phyloP scores from a whole-genome alignment of 2,113 vertebrate genomes.

The Ptyas mucosa region DNA sequence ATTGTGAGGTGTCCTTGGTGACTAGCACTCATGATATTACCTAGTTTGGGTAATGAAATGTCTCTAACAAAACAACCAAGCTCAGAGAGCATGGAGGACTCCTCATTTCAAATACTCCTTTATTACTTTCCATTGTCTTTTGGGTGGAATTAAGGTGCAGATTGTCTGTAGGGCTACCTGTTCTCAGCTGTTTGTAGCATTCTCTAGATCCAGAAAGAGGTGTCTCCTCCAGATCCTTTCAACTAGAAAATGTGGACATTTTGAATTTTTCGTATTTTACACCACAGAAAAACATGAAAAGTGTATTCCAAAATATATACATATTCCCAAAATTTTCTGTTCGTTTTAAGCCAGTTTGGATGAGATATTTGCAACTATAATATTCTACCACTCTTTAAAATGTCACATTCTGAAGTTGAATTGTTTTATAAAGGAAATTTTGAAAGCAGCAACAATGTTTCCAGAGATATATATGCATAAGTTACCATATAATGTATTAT shows the following conservation, averaged over 20 bases:
- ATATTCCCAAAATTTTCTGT: neutral
- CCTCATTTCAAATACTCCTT: neutral
- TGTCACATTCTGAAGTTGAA: neutral
- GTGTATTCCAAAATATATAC: neutral
- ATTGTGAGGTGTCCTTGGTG: neutral
- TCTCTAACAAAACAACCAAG: neutral
- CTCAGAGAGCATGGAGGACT: neutral
- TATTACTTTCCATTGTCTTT: neutral
- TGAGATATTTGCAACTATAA: neutral
- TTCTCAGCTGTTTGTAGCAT: neutral
- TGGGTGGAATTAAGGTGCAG: neutral
- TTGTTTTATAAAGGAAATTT: neutral
- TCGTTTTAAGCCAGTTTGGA: neutral
- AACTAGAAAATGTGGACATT: neutral
- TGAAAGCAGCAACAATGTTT: slow-evolving; percentile 29
- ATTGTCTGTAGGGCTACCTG: neutral
- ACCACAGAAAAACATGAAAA: neutral
- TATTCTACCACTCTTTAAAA: neutral
- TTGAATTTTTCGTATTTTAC: neutral
- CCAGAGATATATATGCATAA: neutral
- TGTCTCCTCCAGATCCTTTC: neutral
- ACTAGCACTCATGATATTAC: neutral
- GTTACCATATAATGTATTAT: slow-evolving; percentile 23
- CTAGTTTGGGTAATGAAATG: neutral
- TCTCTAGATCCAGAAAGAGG: neutral